Evolutionary conservation across 37 sponge, comb jelly and placozoan species (phyloP), one percentile per base, ranked within the genome.

Genomic region (Ephydatia muelleri): DNA sequence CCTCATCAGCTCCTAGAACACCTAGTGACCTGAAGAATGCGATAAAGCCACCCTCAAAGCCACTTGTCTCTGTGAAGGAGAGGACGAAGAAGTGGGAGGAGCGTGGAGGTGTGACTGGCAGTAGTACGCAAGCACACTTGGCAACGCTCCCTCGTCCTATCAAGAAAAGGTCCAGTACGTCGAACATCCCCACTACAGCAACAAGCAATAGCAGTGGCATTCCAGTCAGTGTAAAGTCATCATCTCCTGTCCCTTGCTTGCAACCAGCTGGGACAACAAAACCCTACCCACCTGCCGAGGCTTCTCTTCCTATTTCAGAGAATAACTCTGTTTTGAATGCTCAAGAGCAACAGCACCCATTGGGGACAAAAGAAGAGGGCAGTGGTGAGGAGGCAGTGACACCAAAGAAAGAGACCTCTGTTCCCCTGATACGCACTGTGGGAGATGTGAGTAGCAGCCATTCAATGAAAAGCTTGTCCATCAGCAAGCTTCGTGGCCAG

Each of bases 61-160:
- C 21, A 0, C 64, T 16, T 30, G 9, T 87, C 4, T 75, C 88
- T 6, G 88, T 87, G 28, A 66, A 77, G 68, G 88, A 87, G 40
- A 67, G 88, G 35, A 82, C 88, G 5, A 71, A 77, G 37, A 29
- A 49, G 16, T 87, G 88, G 88, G 88, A 87, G 37, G 82, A 76
- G 0, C 34, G 88, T 77, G 88, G 88, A 40, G 70, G 77, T 16
- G 88, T 23, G 1, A 81, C 27, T 68, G 70, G 79, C 11, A 78
- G 79, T 5, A 78, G 40, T 43, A 13, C 27, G 27, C 19, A 29
- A 29, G 8, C 40, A 81, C 30, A 57, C 57, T 21, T 57, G 16
- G 57, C 57, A 57, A 57, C 57, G 12, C 57, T 57, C 16, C 57
- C 57, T 57, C 57, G 57, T 57, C 57, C 57, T 21, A 1, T 14